Evolutionary conservation across 2,113 vertebrate species (phyloP).

Genomic region (Callocephalon fimbriatum): DNA sequence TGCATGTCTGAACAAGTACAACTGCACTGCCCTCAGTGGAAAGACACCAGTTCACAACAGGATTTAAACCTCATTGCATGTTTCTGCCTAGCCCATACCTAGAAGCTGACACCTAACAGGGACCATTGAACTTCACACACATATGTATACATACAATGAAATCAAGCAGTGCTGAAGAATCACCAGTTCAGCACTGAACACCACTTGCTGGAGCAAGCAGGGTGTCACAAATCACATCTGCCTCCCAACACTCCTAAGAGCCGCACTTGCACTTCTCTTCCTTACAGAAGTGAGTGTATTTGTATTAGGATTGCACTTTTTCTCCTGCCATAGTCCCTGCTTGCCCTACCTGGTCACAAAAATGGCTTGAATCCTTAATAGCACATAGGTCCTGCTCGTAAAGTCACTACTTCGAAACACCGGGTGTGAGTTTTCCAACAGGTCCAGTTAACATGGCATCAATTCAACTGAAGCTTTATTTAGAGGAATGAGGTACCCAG

Average conservation of each 20-base stretch:
- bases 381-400: background rate
- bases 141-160: accelerated
- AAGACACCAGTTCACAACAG: background rate
- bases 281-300: background rate
- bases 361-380: background rate
- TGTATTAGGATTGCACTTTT: background rate
- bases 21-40: background rate
- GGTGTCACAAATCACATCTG: background rate
- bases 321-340: background rate
- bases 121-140: background rate
- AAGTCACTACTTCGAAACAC: background rate
- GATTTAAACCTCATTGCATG: background rate
- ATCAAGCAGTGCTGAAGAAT: background rate
- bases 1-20: background rate
- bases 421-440: background rate
- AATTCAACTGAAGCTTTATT: background rate
- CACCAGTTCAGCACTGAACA: background rate
- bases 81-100: background rate
- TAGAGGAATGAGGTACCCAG: background rate
- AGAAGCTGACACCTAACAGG: background rate
- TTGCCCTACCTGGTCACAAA: background rate
- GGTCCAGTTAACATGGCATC: background rate
- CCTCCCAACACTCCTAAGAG: background rate
- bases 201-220: background rate
- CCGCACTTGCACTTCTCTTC: background rate